Base-by-base conservation (phyloP, 2,113 vertebrate genomes). In the Leptocoma aspasia region DNA sequence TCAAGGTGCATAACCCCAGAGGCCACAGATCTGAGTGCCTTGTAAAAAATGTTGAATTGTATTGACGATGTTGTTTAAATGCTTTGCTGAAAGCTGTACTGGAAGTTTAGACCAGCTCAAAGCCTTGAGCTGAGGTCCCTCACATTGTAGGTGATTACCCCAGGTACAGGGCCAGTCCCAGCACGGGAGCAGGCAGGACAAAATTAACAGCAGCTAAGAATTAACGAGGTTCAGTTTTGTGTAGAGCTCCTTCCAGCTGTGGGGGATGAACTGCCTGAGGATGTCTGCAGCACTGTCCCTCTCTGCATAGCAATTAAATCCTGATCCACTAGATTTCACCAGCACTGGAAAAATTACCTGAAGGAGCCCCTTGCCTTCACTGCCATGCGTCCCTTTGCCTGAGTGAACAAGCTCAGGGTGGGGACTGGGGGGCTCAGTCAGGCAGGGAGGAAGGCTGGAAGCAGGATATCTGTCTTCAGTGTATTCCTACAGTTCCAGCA, bases 91-190 rank as follows among this genome's bases (percentile, higher is more conserved):
- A 64, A 89, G 41, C 28, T 0, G 0, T 6, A 6, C 13, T 31
- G 71, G 33, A 50, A 14, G 30, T 59, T 76, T 2, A 39, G 76
- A 52, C 21, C 20, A 31, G 73, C 35, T 71, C 26, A 50, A 24
- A 54, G 47, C 39, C 83, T 59, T 13, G 44, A 65, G 45, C 45
- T 89, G 78, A 41, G 52, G 15, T 60, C 4, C 71, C 8, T 44
- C 35, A 3, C 3, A 0, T 72, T 21, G n/a, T 12, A 4, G 16
- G 14, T 42, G 61, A 23, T 68, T 23, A n/a, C 5, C 39, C 27
- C 37, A 15, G 27, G 64, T 37, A 14, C 37, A 19, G 82, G 3
- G 7, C 22, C 61, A 20, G 49, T 56, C 47, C 65, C 85, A 44
- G n/a, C 12, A 3, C 15, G 1, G 15, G 52, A 54, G 33, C 49